Conservation (phyloP, 2,113 vertebrate species). For the Sturnus vulgaris region DNA sequence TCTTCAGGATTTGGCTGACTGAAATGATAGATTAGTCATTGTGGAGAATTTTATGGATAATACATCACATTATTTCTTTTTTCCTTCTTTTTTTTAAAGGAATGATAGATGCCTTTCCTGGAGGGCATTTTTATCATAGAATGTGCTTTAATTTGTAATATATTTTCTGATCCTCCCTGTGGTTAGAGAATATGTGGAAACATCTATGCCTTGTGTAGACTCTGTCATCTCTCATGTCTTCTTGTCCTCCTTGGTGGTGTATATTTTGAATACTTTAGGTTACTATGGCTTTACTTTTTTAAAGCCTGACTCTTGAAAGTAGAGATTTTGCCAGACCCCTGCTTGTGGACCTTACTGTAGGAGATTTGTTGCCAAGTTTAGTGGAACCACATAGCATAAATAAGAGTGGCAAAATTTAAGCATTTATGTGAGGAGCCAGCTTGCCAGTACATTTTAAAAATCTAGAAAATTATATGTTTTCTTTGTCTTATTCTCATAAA, state of each 20-base stretch:
- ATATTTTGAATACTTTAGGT: neutral
- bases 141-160: constrained; percentile 4
- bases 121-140: neutral
- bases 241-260: neutral
- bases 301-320: neutral
- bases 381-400: neutral
- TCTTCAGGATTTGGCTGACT: neutral
- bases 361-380: neutral
- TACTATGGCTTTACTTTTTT: neutral
- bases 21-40: constrained; percentile 13
- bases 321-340: neutral
- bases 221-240: constrained; percentile 3
- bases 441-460: neutral
- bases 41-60: neutral
- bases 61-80: neutral
- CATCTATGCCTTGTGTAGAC: neutral
- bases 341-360: neutral
- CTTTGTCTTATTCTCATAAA: neutral
- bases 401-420: neutral
- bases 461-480: neutral
- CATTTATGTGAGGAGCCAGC: neutral
- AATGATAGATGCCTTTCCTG: neutral
- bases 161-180: constrained; percentile 18
- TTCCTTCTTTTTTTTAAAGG: neutral
- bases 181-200: constrained; percentile 21